Evolutionary conservation across 2,888 invertebrate species (phyloP), one percentile per base, ranked within the genome.

Genomic region (Ormia ochracea): DNA sequence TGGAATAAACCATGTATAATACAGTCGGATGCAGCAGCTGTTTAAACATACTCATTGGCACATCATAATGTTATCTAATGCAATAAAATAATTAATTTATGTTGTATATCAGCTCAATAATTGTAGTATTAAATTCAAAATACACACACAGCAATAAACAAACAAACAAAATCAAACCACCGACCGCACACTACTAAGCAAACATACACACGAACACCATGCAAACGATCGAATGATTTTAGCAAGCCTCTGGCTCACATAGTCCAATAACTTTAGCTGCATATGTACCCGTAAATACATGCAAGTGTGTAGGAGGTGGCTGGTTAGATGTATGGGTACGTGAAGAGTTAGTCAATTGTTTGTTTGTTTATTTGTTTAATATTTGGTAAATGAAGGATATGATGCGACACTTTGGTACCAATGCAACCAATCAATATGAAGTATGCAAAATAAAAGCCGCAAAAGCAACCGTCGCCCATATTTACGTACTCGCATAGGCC

Each of bases 71-170:
- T 82, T 82, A 82, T 82, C 82, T 80, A 80, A 80, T 76, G 80
- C 80, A 80, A 80, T 81, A 69, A 77, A 81, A 83, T 83, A 83
- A 83, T 83, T 82, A 83, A 83, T 83, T 83, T 82, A 83, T 82
- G 79, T 80, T 80, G 61, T 80, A 80, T 81, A 81, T 79, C 81
- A 79, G 81, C 73, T 72, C 76, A 81, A 76, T 72, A 79, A 79
- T 81, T 81, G 81, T 76, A 76, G 72, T 73, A 79, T 81, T 74
- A 78, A 81, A 81, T 61, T 28, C 75, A 26, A 75, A 23, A 38
- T 4, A 54, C 59, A 66, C 45, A 38, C 26, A 68, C n/a, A n/a
- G n/a, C n/a, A 21, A 21, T 38, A 66, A 12, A 56, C 36, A 56
- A 56, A 17, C 48, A 72, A 61, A 66, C 50, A 23, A 45, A 58